Base-by-base conservation (phyloP, 1,140 invertebrate species). In the Drosophila teissieri region DNA sequence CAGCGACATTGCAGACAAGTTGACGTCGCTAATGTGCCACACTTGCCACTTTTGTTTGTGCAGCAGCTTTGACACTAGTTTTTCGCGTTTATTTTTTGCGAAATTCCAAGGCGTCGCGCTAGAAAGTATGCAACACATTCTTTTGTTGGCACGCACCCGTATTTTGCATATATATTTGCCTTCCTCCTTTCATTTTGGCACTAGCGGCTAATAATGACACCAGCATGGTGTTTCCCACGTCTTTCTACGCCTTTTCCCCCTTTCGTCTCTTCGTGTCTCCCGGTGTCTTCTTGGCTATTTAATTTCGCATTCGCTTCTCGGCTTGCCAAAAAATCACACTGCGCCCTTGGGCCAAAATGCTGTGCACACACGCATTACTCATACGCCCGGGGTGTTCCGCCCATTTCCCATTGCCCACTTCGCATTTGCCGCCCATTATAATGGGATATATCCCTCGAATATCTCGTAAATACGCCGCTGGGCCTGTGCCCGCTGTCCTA, bases 61-160 rank as follows among this genome's bases (percentile, higher is more conserved):
- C 40, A 42, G 40, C 40, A 15, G 45, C 53, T 58, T 44, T 37
- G 44, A 17, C 39, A 57, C 51, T 40, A 55, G 17, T 15, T 69
- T 48, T 73, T 27, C n/a, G 27, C 77, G 44, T 70, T 54, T 54
- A 39, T 62, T 52, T 52, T 31, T 31, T 56, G 54, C 12, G 19
- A 19, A 64, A 77, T 77, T 73, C 73, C 62, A 56, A 63, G 34
- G 65, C 36, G 27, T 40, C 62, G 58, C 75, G 45, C 82, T 55
- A 45, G 45, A 56, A 81, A 86, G 82, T 85, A 85, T 85, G 82
- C 82, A 81, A 85, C 74, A 86, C 68, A 85, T 86, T 86, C 73
- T 46, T 44, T 34, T 27, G 24, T 72, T 68, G 67, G 69, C 65
- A 55, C 69, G 69, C 75, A 70, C 73, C 6, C 56, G 52, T 56